Percentiles rank a stretch among this genome's conserved stretches.
These are phyloP conservation scores for Scolopax mira DNA, from an alignment of 2,113 vertebrate species.

Conservation along the genomic window DNA sequence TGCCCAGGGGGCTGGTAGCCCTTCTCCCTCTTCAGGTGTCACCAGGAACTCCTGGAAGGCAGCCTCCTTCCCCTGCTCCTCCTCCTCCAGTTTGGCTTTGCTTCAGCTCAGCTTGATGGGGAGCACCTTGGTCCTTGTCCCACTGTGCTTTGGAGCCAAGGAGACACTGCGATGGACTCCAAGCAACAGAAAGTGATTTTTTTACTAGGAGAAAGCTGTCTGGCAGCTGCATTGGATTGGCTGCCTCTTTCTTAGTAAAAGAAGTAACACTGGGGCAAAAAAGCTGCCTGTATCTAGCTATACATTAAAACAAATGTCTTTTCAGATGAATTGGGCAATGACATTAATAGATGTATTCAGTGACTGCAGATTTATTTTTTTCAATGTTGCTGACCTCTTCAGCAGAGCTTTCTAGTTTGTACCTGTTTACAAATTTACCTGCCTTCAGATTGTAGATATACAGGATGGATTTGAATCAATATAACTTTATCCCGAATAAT, in stretches of 20 bases:
- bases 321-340: not conserved
- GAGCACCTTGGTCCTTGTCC: not conserved
- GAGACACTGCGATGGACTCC: no score
- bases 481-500: not conserved
- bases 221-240: not conserved
- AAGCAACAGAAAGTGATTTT: fast-evolving
- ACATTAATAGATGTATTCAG: not conserved
- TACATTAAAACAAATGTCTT: not conserved
- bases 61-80: no score
- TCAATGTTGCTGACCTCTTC: not conserved
- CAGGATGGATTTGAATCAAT: not conserved
- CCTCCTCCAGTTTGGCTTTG: fast-evolving
- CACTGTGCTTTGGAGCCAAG: no score
- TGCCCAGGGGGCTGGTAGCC: not conserved
- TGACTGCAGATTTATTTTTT: not conserved
- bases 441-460: not conserved
- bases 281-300: not conserved
- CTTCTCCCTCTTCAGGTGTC: no score
- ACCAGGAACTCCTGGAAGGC: not conserved
- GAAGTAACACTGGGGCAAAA: not conserved
- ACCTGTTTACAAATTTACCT: not conserved
- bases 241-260: not conserved
- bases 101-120: fast-evolving
- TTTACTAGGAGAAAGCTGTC: not conserved
- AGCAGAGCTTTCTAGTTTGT: not conserved